A percentile compares a stretch with the other conserved stretches of the same genome.
phyloP scores from a whole-genome alignment of 2,888 invertebrate genomes.

The Polietes domitor region DNA sequence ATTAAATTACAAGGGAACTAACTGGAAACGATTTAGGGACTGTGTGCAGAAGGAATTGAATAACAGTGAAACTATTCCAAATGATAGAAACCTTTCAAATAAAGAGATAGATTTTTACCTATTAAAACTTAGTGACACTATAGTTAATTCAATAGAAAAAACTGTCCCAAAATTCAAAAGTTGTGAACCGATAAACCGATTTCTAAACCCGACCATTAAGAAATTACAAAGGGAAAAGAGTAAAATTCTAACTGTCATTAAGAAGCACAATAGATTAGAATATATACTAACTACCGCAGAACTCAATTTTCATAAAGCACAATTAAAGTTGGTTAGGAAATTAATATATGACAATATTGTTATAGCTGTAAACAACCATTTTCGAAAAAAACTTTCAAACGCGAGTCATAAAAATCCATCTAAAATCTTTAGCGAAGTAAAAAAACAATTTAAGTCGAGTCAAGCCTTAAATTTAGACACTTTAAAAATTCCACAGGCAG shows the following conservation, averaged over 20 bases:
- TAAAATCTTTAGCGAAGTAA: background rate
- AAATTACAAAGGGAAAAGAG: too few species aligned
- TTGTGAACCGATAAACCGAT: background rate
- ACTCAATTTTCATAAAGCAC: too few species aligned
- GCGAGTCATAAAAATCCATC: background rate
- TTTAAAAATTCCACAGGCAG: background rate
- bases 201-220: background rate
- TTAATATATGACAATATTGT: too few species aligned
- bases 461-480: conserved; percentile 1
- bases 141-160: background rate
- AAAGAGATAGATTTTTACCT: conserved; percentile 10
- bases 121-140: background rate
- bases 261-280: background rate
- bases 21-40: background rate
- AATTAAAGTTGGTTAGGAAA: too few species aligned
- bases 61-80: background rate
- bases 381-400: conserved; percentile 2
- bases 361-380: too few species aligned
- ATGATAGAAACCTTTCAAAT: conserved; percentile 7
- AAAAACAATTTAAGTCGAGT: conserved; percentile 8
- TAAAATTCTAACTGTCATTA: too few species aligned
- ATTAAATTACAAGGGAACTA: too few species aligned
- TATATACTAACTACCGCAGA: too few species aligned
- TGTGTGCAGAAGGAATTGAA: too few species aligned
- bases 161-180: background rate